Conservation (phyloP, 2,888 invertebrate genomes). For the Pseudoips prasinana region DNA sequence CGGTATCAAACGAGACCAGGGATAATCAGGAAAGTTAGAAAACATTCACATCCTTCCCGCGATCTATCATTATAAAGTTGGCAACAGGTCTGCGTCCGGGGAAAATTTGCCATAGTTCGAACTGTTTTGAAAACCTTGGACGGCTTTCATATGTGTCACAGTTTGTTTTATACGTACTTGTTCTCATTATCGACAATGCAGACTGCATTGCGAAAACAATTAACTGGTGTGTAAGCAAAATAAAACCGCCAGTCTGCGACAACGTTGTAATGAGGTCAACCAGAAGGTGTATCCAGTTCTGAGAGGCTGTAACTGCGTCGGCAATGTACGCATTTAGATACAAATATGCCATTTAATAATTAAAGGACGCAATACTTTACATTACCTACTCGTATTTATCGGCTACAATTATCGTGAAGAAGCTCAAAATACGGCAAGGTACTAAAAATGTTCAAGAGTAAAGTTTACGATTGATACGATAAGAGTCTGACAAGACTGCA, state of each 20-base stretch:
- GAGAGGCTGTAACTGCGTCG: conserved; percentile 35
- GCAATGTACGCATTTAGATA: conserved; percentile 9
- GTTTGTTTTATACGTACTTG: conserved; percentile 11
- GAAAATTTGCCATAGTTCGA: conserved; percentile 7
- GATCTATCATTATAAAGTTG: conserved; percentile 19
- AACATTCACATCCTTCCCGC: conserved; percentile 24
- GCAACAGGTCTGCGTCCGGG: conserved; percentile 2
- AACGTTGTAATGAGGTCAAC: conserved; percentile 25
- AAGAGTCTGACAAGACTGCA: too few species aligned
- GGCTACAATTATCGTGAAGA: too few species aligned
- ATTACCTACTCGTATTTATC: too few species aligned
- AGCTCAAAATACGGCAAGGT: too few species aligned
- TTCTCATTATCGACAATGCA: conserved; percentile 18
- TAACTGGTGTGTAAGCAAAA: conserved; percentile 21
- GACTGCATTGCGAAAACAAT: conserved; percentile 27
- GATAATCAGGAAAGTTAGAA: conserved; percentile 17
- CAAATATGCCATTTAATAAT: too few species aligned
- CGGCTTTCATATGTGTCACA: conserved; percentile 4
- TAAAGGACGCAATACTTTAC: too few species aligned
- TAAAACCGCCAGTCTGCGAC: conserved; percentile 28
- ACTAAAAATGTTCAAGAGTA: too few species aligned
- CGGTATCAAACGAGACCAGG: conserved; percentile 38
- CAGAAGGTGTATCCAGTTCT: conserved; percentile 20
- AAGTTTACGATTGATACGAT: too few species aligned
- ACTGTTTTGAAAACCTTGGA: conserved; percentile 4